Evolutionary conservation across 2,113 vertebrate genomes (phyloP).

Genomic region (Gallinago paraguaiae): DNA sequence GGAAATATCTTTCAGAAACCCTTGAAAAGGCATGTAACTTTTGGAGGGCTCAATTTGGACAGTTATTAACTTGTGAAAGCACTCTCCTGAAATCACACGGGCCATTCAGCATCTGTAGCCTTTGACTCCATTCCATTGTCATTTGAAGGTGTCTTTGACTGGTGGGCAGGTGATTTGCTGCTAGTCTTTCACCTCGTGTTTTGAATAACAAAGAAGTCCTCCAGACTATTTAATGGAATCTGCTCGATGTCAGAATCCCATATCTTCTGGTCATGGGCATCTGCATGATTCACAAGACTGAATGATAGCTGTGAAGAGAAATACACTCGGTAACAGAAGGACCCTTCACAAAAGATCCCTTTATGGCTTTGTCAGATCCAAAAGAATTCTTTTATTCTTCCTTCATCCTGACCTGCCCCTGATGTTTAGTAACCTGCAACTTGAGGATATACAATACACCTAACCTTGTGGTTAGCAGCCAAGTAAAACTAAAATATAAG

Average conservation of each 20-base stretch:
- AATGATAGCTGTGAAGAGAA: not conserved
- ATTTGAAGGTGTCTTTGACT: not conserved
- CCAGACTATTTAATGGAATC: not conserved
- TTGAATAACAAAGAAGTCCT: slow-evolving; percentile 45
- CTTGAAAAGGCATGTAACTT: not conserved
- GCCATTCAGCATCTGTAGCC: not conserved
- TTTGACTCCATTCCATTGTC: not conserved
- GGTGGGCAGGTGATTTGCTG: not conserved
- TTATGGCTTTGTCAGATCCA: not conserved
- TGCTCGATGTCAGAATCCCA: not conserved
- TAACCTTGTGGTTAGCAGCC: not conserved
- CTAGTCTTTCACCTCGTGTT: not conserved
- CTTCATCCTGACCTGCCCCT: not conserved
- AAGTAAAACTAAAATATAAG: not conserved
- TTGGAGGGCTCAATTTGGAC: not conserved
- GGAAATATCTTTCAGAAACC: not conserved
- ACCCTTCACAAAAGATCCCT: not conserved
- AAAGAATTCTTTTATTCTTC: not conserved
- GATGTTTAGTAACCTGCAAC: not conserved
- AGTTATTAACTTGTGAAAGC: not conserved
- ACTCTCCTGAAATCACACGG: not conserved
- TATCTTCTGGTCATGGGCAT: slow-evolving; percentile 5
- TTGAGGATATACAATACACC: not conserved
- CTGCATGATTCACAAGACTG: not conserved
- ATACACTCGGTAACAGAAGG: not conserved